A percentile compares a stretch with the other conserved stretches of the same genome.
phyloP scores from a whole-genome alignment of 2,797 vertebrate species.

The Amblyopsis hoosieri region DNA sequence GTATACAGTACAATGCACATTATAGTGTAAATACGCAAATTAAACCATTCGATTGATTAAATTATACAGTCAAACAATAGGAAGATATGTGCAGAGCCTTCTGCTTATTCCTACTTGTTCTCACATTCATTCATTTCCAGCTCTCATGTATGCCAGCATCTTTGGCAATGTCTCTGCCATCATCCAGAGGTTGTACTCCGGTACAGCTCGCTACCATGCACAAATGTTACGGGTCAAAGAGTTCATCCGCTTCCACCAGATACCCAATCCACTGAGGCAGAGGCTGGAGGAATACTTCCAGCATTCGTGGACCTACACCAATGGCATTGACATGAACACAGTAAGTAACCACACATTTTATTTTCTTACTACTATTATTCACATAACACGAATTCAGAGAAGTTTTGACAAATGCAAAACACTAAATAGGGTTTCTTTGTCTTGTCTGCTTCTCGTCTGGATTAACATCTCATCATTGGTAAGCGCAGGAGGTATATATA shows the following conservation, averaged over 20 bases:
- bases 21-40: too few relatives aligned
- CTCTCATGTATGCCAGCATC: constrained; percentile 99
- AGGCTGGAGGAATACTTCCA: constrained; percentile 98
- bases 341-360: constrained; percentile 74
- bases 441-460: constrained; percentile 88
- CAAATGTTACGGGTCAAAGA: constrained; percentile 98
- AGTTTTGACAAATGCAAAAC: constrained; percentile 40
- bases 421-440: constrained; percentile 89
- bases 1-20: too few relatives aligned
- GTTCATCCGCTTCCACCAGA: constrained; percentile 98
- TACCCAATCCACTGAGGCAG: constrained; percentile 95
- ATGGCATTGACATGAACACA: constrained; percentile 99
- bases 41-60: too few relatives aligned
- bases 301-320: constrained; percentile 98
- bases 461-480: constrained; percentile 88
- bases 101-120: too few relatives aligned
- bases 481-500: constrained; percentile 96
- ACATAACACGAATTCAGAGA: not conserved
- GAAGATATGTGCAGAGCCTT: too few relatives aligned
- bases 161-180: constrained; percentile 99
- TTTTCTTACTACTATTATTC: not conserved
- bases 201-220: constrained; percentile 96
- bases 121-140: constrained; percentile 70
- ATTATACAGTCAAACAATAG: too few relatives aligned
- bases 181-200: constrained; percentile 97